Evolutionary conservation across 2,888 invertebrate species (phyloP).

Genomic region (Lepas anatifera): DNA sequence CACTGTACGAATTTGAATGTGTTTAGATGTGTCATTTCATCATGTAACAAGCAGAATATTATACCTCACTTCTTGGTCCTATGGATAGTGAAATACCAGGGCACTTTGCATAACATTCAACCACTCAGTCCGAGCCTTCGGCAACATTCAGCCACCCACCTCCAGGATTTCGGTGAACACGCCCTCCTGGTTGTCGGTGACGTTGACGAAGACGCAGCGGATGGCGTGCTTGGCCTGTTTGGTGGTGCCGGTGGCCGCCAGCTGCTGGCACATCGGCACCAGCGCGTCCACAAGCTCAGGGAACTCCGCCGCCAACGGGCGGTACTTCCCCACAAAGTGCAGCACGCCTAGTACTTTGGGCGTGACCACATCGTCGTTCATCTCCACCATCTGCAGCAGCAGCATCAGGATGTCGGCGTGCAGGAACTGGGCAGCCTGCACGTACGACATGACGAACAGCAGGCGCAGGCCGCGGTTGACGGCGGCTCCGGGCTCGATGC

Average conservation of each 20-base stretch:
- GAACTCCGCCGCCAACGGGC: slow-evolving; percentile 58
- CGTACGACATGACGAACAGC: slow-evolving; percentile 75
- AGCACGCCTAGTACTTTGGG: slow-evolving; percentile 70
- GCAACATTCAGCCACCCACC: slow-evolving; percentile 27
- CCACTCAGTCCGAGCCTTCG: too few species aligned
- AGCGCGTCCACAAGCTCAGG: slow-evolving; percentile 62
- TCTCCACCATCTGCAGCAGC: slow-evolving; percentile 58
- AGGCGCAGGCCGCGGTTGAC: slow-evolving; percentile 81
- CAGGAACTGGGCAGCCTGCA: slow-evolving; percentile 85
- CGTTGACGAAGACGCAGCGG: slow-evolving; percentile 77
- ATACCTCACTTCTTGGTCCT: too few species aligned
- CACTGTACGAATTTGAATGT: too few species aligned
- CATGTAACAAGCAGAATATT: too few species aligned
- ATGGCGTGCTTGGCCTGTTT: slow-evolving; percentile 96
- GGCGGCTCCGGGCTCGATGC: slow-evolving; percentile 65
- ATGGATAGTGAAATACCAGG: too few species aligned
- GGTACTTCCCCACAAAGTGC: slow-evolving; percentile 75
- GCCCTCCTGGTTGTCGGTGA: slow-evolving; percentile 52
- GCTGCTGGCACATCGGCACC: slow-evolving; percentile 73
- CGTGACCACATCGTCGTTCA: slow-evolving; percentile 67
- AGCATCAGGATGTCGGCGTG: slow-evolving; percentile 69
- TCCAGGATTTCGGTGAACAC: slow-evolving; percentile 76
- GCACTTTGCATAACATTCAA: too few species aligned
- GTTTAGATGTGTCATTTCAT: too few species aligned
- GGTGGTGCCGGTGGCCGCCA: slow-evolving; percentile 76